Evolutionary conservation across 2,113 vertebrate species (phyloP).

Genomic region (Romanogobio albipinnatus): DNA sequence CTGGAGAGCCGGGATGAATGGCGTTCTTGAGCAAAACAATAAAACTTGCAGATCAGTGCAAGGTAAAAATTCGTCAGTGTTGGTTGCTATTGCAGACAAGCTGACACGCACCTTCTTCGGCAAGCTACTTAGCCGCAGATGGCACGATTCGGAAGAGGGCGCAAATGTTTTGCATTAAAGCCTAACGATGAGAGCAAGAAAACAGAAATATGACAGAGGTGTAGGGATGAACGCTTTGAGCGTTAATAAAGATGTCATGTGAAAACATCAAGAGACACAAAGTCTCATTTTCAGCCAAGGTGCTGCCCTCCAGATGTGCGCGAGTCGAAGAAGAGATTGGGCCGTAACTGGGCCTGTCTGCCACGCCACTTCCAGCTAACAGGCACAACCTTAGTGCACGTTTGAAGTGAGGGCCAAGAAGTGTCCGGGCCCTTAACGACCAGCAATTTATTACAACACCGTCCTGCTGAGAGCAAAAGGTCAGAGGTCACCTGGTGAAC

Average conservation of each 20-base stretch:
- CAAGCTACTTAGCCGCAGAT: constrained; percentile 65
- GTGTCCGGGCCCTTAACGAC: constrained; percentile 77
- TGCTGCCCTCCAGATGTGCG: constrained; percentile 81
- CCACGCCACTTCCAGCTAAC: constrained; percentile 73
- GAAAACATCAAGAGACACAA: constrained; percentile 77
- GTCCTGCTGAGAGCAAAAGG: constrained; percentile 69
- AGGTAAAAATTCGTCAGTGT: constrained; percentile 67
- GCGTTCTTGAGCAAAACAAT: not conserved
- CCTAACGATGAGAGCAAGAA: constrained; percentile 41
- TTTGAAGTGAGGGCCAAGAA: constrained; percentile 78
- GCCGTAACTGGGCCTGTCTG: constrained; percentile 63
- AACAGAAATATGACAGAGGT: constrained; percentile 56
- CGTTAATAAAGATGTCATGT: constrained; percentile 81
- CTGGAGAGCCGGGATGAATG: not conserved
- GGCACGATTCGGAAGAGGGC: constrained; percentile 56
- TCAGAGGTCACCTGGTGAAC: constrained; percentile 68
- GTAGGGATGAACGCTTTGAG: constrained; percentile 57
- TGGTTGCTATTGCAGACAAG: constrained; percentile 69
- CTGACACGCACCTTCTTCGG: constrained; percentile 49
- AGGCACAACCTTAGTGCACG: constrained; percentile 68
- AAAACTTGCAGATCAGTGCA: constrained; percentile 7
- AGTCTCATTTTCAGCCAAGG: constrained; percentile 78
- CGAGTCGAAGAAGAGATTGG: constrained; percentile 62
- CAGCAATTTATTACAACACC: constrained; percentile 74
- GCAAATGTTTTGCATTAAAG: constrained; percentile 75